Percentiles rank a stretch among this genome's conserved stretches.
phyloP scores from a whole-genome alignment of 1,140 invertebrate genomes.

The Anoplolepis gracilipes region DNA sequence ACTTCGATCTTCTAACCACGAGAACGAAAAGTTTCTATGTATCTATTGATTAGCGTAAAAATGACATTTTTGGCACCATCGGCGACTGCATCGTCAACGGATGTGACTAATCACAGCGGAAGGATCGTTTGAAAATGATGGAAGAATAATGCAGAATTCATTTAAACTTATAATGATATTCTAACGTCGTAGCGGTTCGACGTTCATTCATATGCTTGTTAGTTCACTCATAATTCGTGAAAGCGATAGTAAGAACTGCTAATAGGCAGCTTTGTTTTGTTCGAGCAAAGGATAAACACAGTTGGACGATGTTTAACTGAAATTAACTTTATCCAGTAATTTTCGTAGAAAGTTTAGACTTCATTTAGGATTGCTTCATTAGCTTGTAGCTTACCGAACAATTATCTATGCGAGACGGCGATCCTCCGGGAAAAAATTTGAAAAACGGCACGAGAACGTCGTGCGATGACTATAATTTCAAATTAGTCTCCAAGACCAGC shows the following conservation, averaged over 20 bases:
- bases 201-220: constrained; percentile 55
- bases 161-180: constrained; percentile 60
- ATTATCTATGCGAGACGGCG: constrained; percentile 7
- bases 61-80: constrained; percentile 62
- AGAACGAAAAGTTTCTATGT: constrained; percentile 38
- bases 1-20: constrained; percentile 19
- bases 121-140: neutral
- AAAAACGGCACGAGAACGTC: constrained; percentile 36
- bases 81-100: neutral
- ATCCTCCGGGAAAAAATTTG: neutral
- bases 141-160: constrained; percentile 23
- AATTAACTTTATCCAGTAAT: neutral
- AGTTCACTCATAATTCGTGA: constrained; percentile 45
- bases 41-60: constrained; percentile 67
- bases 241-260: neutral
- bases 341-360: neutral
- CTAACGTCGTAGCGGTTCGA: constrained; percentile 36
- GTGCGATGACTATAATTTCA: constrained; percentile 65
- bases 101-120: constrained; percentile 1
- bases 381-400: constrained; percentile 9
- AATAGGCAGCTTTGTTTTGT: neutral
- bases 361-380: constrained; percentile 40
- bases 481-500: constrained; percentile 62
- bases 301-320: neutral
- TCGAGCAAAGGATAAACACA: neutral